Evolutionary conservation across 2,888 invertebrate species (phyloP).

Genomic region (Cerastis rubricosa): DNA sequence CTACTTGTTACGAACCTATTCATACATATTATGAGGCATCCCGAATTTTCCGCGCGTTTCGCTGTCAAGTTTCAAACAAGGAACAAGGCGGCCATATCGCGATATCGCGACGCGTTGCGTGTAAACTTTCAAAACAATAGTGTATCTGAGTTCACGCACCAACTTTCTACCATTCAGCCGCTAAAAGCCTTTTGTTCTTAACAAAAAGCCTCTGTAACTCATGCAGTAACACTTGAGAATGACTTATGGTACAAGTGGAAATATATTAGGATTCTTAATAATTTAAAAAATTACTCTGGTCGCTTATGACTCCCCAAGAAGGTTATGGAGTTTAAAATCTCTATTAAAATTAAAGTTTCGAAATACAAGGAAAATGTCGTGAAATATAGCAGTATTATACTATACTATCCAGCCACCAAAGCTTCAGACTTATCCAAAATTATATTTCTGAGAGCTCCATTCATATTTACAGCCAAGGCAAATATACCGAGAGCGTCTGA

Average conservation of each 20-base stretch:
- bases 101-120: conserved; percentile 58
- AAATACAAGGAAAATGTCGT: background rate
- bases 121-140: conserved; percentile 71
- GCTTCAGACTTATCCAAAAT: conserved; percentile 13
- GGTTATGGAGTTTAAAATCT: background rate
- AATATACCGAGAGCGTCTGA: conserved; percentile 38
- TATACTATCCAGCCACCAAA: conserved; percentile 10
- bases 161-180: conserved; percentile 73
- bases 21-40: conserved; percentile 38
- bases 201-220: conserved; percentile 83
- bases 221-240: conserved; percentile 78
- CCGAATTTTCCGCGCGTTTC: conserved; percentile 53
- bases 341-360: background rate
- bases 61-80: conserved; percentile 56
- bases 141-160: conserved; percentile 75
- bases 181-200: conserved; percentile 82
- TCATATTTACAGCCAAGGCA: conserved; percentile 37
- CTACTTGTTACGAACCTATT: conserved; percentile 3
- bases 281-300: background rate
- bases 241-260: conserved; percentile 63
- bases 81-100: conserved; percentile 57
- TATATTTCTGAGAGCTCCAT: conserved; percentile 27
- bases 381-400: background rate
- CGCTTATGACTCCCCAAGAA: background rate
- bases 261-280: conserved; percentile 6